phyloP scores from a whole-genome alignment of 2,797 vertebrate species.

The Notoglanidium macrostoma region DNA sequence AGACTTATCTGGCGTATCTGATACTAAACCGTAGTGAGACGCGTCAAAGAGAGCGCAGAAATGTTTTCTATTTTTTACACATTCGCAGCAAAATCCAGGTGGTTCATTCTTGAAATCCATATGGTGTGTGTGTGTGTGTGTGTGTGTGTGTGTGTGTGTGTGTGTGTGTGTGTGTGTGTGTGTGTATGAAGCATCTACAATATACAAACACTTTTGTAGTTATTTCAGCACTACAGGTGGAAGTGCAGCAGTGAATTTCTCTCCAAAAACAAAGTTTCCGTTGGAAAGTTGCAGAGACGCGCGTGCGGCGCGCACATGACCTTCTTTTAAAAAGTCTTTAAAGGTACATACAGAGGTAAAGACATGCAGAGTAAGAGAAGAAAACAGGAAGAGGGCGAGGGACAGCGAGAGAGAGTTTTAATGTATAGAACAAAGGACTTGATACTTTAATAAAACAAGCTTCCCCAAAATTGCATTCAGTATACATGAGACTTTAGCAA shows the following conservation, averaged over 20 bases:
- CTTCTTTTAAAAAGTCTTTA: slow-evolving; percentile 33
- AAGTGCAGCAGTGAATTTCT: not conserved
- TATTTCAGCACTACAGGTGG: not conserved
- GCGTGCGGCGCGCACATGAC: slow-evolving; percentile 36
- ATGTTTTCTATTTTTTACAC: not conserved
- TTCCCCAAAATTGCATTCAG: not conserved
- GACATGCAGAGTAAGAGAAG: not conserved
- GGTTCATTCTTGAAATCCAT: not conserved
- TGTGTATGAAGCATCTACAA: too few species aligned
- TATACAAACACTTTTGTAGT: not conserved
- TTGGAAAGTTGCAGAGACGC: slow-evolving; percentile 10
- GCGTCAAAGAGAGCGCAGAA: slow-evolving; percentile 1
- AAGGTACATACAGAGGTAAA: slow-evolving; percentile 7
- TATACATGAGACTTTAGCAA: not conserved
- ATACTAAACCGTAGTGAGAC: slow-evolving; percentile 5
- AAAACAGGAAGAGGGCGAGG: not conserved
- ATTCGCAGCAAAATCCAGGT: slow-evolving; percentile 2
- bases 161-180: not conserved
- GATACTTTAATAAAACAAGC: not conserved
- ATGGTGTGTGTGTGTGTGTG: not conserved
- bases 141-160: slow-evolving; percentile 4
- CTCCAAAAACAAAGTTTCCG: not conserved
- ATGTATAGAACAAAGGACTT: not conserved
- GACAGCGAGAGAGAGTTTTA: not conserved
- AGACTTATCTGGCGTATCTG: slow-evolving; percentile 20